These are phyloP conservation scores for Hyalella azteca DNA, from an alignment of 2,888 invertebrate genomes.

Conservation along the genomic window DNA sequence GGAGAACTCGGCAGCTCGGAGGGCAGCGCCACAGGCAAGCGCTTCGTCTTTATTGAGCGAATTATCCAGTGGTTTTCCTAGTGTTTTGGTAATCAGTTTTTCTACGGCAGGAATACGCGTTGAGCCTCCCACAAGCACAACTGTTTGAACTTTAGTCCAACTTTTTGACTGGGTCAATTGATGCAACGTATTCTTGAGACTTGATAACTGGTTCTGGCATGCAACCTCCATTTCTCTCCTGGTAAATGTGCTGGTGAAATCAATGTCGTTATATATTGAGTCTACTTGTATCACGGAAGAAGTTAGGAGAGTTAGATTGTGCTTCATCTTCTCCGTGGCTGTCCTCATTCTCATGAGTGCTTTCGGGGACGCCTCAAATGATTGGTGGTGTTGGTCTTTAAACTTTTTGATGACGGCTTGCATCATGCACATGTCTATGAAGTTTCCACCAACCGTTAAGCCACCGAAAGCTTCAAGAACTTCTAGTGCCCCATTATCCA, in stretches of 20 bases:
- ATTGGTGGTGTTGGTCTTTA: neutral
- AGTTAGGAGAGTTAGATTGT: neutral
- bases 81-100: neutral
- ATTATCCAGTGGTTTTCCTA: neutral
- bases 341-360: neutral
- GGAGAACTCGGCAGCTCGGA: neutral
- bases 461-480: neutral
- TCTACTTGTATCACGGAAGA: neutral
- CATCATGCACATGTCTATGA: neutral
- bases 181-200: neutral
- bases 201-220: neutral
- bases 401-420: neutral
- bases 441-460: too few species aligned
- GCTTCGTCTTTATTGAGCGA: conserved; percentile 1
- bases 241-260: neutral
- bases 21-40: neutral
- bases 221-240: neutral
- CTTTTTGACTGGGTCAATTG: neutral
- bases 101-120: neutral
- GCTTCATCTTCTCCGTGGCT: neutral
- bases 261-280: neutral
- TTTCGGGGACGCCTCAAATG: neutral
- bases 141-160: neutral
- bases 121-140: neutral
- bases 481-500: too few species aligned